A percentile compares a stretch with the other conserved stretches of the same genome.
Evolutionary conservation across 2,797 vertebrate genomes (phyloP).

Genomic region (Eleutherodactylus coqui): DNA sequence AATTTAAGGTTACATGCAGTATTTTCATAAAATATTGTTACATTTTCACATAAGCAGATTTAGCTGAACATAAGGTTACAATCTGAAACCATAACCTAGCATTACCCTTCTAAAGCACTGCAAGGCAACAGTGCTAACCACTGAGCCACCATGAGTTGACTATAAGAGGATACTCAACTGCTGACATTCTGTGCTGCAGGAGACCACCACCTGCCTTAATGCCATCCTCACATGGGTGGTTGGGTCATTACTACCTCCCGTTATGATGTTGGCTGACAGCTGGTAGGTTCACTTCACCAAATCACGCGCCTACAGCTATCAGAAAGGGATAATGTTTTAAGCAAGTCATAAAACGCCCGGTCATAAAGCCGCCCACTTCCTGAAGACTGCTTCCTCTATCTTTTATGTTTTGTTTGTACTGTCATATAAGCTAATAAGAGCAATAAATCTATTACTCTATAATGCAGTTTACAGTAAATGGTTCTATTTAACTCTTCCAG

Average conservation of each 20-base stretch:
- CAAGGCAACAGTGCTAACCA: too few relatives aligned
- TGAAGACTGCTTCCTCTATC: not conserved
- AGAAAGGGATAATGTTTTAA: slow-evolving; percentile 21
- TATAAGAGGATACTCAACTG: not conserved
- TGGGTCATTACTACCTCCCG: not conserved
- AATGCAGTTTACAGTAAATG: slow-evolving; percentile 11
- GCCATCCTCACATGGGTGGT: too few relatives aligned
- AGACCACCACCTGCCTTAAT: not conserved
- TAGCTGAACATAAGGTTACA: too few relatives aligned
- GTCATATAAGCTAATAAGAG: slow-evolving; percentile 30
- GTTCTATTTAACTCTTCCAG: slow-evolving; percentile 11
- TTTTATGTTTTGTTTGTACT: slow-evolving; percentile 37
- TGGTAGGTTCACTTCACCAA: not conserved
- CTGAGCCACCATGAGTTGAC: too few relatives aligned
- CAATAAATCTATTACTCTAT: slow-evolving; percentile 34
- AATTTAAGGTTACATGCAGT: too few relatives aligned
- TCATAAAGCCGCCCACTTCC: not conserved
- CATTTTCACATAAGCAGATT: too few relatives aligned
- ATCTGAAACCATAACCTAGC: too few relatives aligned
- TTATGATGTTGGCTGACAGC: not conserved
- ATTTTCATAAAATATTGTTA: too few relatives aligned
- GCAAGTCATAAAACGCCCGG: not conserved
- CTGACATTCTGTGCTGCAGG: slow-evolving; percentile 14
- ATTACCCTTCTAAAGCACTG: too few relatives aligned
- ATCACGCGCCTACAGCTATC: not conserved